Evolutionary conservation across 1,140 invertebrate genomes (phyloP), one percentile per base, ranked within the genome.

Genomic region (Bombus sibiricus): DNA sequence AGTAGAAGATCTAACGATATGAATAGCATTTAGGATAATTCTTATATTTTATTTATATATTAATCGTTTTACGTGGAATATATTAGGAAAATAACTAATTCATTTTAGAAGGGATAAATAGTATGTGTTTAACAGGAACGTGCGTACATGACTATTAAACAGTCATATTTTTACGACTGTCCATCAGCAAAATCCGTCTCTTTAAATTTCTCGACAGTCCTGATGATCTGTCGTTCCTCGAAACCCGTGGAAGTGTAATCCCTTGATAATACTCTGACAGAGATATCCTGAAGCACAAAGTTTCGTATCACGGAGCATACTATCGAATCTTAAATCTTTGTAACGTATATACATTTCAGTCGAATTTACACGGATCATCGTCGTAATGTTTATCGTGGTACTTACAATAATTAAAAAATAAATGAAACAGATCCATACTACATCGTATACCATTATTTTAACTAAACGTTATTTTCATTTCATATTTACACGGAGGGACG

Each of bases 221-320:
- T 57, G 74, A 83, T 78, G 47, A 79, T 57, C 82, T 57, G 53
- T 59, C 47, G 66, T 53, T 22, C 32, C 18, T 25, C 4, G 34
- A 34, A 41, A 71, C 32, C 41, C 76, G 39, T 80, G 76, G 53
- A 84, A 84, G 57, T 32, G 53, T 84, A 79, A 72, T 72, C 83
- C 83, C 83, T 64, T 59, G 83, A 80, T 84, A 84, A 84, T 84
- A 84, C 76, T 62, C 39, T 13, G 66, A 71, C 47, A 72, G 76
- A 62, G 76, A 43, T 28, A 71, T 62, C 10, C 53, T 25, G 76
- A 47, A 72, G 72, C 76, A 25, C 39, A 78, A 69, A 62, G 66
- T 37, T 62, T 37, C n/a, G 34, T 59, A 83, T 78, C 64, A 28
- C 0, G 34, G n/a, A 69, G 34, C 13, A 32, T 4, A 34, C 53